Evolutionary conservation across 1,140 invertebrate genomes (phyloP).

Genomic region (Planococcus citri): DNA sequence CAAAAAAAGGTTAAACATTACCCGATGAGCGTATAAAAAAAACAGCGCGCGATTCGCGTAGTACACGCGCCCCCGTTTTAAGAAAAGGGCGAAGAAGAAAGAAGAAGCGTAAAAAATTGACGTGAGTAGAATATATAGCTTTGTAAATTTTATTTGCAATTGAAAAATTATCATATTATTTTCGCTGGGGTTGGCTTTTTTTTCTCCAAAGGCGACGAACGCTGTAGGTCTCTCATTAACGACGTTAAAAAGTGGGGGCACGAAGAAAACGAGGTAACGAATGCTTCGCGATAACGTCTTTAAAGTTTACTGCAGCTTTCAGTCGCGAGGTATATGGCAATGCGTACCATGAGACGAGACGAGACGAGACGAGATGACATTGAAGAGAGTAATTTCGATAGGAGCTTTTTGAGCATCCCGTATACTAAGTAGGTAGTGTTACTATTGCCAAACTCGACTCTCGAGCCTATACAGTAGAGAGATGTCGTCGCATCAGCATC

Average conservation of each 20-base stretch:
- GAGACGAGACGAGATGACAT: not conserved
- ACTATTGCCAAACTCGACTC: not conserved
- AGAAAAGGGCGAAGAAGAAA: not conserved
- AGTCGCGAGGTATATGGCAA: too few species aligned
- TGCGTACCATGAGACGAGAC: too few species aligned
- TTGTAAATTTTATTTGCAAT: conserved; percentile 8
- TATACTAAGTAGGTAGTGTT: too few species aligned
- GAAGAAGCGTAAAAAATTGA: not conserved
- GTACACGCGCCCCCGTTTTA: not conserved
- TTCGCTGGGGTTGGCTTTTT: not conserved
- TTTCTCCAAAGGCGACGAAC: too few species aligned
- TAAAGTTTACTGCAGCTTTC: too few species aligned
- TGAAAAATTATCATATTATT: conserved; percentile 8
- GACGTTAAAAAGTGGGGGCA: not conserved
- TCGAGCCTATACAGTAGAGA: too few species aligned
- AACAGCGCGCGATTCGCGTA: not conserved
- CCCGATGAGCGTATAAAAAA: not conserved
- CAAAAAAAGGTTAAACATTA: too few species aligned
- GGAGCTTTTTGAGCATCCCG: too few species aligned
- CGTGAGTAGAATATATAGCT: conserved; percentile 2
- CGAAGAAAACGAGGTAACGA: not conserved
- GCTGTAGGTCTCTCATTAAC: not conserved
- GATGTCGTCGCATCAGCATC: not conserved
- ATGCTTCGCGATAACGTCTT: not conserved
- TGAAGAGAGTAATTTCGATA: not conserved